Evolutionary conservation across 2,797 vertebrate species (phyloP).

Genomic region (Dallia pectoralis): DNA sequence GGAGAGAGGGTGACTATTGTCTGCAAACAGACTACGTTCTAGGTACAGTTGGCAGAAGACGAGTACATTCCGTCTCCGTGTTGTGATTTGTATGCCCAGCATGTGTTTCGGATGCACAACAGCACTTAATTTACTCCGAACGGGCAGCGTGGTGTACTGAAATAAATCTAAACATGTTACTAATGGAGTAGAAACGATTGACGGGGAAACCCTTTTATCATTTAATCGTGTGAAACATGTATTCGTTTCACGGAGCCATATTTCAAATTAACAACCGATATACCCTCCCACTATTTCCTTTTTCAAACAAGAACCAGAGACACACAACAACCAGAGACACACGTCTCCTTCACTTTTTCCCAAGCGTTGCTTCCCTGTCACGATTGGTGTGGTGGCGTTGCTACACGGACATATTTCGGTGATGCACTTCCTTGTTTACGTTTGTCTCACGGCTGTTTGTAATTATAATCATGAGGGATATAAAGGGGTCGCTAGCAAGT

Average conservation of each 20-base stretch:
- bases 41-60: conserved; percentile 34
- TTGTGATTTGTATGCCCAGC: conserved; percentile 21
- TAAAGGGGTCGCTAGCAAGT: no score
- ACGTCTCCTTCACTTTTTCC: background rate
- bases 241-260: background rate
- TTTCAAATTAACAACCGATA: background rate
- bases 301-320: background rate
- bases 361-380: background rate
- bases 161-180: background rate
- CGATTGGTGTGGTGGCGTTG: background rate
- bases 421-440: no score
- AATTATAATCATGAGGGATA: no score
- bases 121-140: conserved; percentile 10
- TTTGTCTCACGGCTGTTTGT: no score
- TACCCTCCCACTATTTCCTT: background rate
- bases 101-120: conserved; percentile 11
- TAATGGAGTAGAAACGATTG: background rate
- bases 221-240: background rate
- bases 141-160: background rate
- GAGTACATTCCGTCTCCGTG: conserved; percentile 18
- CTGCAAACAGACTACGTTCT: conserved; percentile 30
- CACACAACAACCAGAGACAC: background rate
- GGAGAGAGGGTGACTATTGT: conserved; percentile 44
- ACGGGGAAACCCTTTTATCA: background rate
- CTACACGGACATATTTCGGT: no score